Conservation (phyloP, 2,888 invertebrate species). For the Eristalis tenax region DNA sequence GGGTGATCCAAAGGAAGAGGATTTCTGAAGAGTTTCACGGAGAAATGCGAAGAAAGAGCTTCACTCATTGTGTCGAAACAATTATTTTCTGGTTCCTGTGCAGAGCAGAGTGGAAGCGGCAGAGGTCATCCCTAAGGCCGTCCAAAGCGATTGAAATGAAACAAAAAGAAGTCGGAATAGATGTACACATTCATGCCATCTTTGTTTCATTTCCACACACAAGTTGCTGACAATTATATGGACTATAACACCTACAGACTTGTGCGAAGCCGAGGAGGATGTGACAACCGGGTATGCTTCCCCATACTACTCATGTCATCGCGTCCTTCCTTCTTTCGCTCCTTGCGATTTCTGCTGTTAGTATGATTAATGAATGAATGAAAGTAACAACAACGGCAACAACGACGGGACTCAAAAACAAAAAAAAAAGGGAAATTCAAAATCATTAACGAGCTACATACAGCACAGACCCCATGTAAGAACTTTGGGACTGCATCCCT, state of each 20-base stretch:
- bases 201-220: conserved; percentile 35
- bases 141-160: conserved; percentile 63
- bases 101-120: neutral
- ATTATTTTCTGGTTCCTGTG: conserved; percentile 69
- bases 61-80: conserved; percentile 58
- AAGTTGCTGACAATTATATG: conserved; percentile 56
- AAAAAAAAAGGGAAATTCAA: conserved; percentile 3
- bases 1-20: conserved; percentile 35
- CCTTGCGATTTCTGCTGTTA: conserved; percentile 42
- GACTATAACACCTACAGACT: conserved; percentile 19
- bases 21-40: conserved; percentile 4
- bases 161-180: conserved; percentile 32
- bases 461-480: too few species aligned
- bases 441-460: conserved; percentile 36
- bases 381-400: neutral
- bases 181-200: conserved; percentile 46
- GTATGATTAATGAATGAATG: conserved; percentile 39
- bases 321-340: conserved; percentile 3
- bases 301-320: conserved; percentile 10
- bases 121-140: conserved; percentile 40
- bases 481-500: conserved; percentile 24
- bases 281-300: conserved; percentile 5
- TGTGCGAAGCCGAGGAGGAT: neutral
- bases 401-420: neutral
- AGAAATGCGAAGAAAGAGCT: conserved; percentile 22